These are phyloP conservation scores for Sebastes ruberrimus DNA, from an alignment of 2,797 vertebrate species.

Conservation along the genomic window DNA sequence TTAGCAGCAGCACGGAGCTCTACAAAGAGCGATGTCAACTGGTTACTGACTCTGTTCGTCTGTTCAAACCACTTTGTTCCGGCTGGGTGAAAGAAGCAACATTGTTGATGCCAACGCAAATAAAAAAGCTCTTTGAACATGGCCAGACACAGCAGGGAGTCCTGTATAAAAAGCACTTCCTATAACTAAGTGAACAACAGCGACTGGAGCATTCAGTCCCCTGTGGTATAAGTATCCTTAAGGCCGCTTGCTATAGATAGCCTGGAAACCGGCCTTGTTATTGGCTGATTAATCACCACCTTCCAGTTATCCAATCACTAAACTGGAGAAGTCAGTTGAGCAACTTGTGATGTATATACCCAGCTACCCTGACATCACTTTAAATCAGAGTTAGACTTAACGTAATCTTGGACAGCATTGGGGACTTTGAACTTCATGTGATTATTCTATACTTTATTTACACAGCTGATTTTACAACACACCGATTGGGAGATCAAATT, in stretches of 20 bases:
- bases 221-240: background rate
- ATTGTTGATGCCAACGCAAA: background rate
- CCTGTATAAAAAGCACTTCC: background rate
- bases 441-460: background rate
- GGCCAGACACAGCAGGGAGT: background rate
- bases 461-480: background rate
- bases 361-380: background rate
- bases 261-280: background rate
- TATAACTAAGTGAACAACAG: background rate
- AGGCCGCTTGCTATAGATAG: background rate
- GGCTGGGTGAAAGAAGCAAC: background rate
- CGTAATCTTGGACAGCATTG: rapidly evolving
- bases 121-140: background rate
- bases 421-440: background rate
- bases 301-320: background rate
- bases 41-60: background rate
- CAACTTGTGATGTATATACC: background rate
- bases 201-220: background rate
- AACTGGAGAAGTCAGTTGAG: background rate
- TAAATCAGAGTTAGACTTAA: background rate
- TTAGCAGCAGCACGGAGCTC: background rate
- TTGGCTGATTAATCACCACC: background rate
- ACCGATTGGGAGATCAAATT: background rate
- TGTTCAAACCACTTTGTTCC: constrained; percentile 3
- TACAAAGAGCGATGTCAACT: background rate